phyloP scores from a whole-genome alignment of 2,888 invertebrate species.

The Leucophora obtusa region DNA sequence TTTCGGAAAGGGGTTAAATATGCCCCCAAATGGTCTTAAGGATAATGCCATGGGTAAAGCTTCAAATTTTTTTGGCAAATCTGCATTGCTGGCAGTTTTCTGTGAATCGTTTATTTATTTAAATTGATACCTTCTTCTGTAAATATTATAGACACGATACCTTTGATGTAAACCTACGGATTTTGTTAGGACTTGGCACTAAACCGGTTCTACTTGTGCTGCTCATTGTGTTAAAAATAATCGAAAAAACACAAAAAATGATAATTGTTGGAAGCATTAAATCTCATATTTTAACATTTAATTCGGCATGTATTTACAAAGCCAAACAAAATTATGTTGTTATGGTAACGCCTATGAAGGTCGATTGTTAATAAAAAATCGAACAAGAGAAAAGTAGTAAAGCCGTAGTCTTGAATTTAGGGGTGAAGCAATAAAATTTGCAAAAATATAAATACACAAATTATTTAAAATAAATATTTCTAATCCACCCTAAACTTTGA shows the following conservation, averaged over 20 bases:
- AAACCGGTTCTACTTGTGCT: conserved; percentile 84
- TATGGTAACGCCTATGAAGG: not conserved
- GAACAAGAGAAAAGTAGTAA: no score
- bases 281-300: no score
- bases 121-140: not conserved
- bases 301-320: no score
- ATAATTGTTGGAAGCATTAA: no score
- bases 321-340: not conserved
- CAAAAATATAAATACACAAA: no score
- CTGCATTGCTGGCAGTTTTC: conserved; percentile 60
- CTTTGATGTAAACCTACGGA: conserved; percentile 68
- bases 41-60: conserved; percentile 86
- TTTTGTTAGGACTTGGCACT: conserved; percentile 81
- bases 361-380: no score
- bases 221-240: conserved; percentile 78
- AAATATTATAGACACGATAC: conserved; percentile 58
- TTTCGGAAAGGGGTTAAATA: conserved; percentile 89
- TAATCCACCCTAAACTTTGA: no score
- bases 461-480: no score
- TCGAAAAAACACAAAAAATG: no score
- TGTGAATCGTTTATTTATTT: not conserved
- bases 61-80: conserved; percentile 79
- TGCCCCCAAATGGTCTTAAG: conserved; percentile 87
- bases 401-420: no score
- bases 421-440: no score